Conservation (phyloP, 2,113 vertebrate genomes). For the Arothron firmamentum region DNA sequence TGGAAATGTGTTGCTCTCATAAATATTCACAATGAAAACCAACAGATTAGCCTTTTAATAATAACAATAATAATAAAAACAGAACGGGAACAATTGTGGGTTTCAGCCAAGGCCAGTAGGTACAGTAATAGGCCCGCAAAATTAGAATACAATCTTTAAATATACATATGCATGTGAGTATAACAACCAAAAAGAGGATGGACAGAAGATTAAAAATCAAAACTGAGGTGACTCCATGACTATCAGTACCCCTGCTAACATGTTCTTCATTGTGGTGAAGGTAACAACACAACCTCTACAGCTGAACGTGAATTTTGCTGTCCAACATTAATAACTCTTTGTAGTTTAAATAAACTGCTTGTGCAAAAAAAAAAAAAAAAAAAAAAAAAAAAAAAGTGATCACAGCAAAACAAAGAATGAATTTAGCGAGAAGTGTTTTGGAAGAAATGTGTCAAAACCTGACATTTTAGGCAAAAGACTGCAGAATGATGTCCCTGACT, state of each 20-base stretch:
- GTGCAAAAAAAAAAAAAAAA: conserved; percentile 7
- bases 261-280: conserved; percentile 2
- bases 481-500: conserved; percentile 21
- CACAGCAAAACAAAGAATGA: conserved; percentile 20
- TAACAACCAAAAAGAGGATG: conserved; percentile 36
- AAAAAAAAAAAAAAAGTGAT: conserved; percentile 21
- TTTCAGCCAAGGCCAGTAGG: conserved; percentile 52
- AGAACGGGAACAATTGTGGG: conserved; percentile 36
- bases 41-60: conserved; percentile 54
- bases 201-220: conserved; percentile 23
- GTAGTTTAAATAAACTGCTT: conserved; percentile 9
- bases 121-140: conserved; percentile 54
- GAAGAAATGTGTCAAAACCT: conserved; percentile 10
- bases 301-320: conserved; percentile 5
- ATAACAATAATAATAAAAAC: conserved; percentile 65
- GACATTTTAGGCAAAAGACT: conserved; percentile 22
- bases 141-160: conserved; percentile 56
- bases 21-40: too few relatives aligned
- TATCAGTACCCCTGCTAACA: conserved; percentile 20
- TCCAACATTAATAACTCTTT: conserved; percentile 6
- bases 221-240: conserved; percentile 19
- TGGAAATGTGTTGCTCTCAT: background rate
- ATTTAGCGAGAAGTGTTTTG: conserved; percentile 18
- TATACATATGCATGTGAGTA: conserved; percentile 43
- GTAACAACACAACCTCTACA: background rate